Base-by-base conservation (phyloP, 2,113 vertebrate species). In the Oreotrochilus melanogaster region DNA sequence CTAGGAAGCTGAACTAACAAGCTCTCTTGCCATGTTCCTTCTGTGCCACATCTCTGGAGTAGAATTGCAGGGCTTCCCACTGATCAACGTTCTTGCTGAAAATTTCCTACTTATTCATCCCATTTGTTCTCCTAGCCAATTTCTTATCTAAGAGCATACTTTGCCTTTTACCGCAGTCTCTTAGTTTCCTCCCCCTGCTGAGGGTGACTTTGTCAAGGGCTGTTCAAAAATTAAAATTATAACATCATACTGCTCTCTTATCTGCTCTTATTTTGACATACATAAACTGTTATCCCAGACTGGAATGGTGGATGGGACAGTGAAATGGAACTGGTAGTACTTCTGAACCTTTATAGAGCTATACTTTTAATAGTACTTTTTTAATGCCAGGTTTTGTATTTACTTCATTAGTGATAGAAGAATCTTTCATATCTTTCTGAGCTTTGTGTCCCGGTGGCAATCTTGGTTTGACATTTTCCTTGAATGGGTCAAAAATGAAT, bases 391-490 rank as follows among this genome's bases (percentile, higher is more conserved):
- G 14, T 45, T 86, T 85, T 78, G 7, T 39, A 56, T 94, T 89
- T 89, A 72, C 53, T 80, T 85, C 42, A 88, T 90, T 83, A 93
- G 33, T 9, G 3, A 60, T 24, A 54, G 50, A 78, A 90, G 3
- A 79, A n/a, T 54, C 57, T 64, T 92, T 50, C 48, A 7, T 72
- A 31, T 45, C 42, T 91, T 94, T 80, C 64, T 23, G 37, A 71
- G 13, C 58, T 83, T 95, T 72, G 10, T 75, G 39, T 74, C 45
- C 56, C 19, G 11, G 43, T 78, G 60, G 18, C 75, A 89, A 54
- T 71, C 76, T 88, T 60, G 51, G 24, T n/a, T 80, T 91, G 79
- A 64, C 14, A 51, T 92, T 97, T 98, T 96, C 37, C 69, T 88
- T 83, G 53, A 93, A 78, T 73, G 37, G 31, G 51, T 51, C 30